Base-by-base conservation (phyloP, 37 sponge, comb jelly and placozoan species). In the Agelas oroides region DNA sequence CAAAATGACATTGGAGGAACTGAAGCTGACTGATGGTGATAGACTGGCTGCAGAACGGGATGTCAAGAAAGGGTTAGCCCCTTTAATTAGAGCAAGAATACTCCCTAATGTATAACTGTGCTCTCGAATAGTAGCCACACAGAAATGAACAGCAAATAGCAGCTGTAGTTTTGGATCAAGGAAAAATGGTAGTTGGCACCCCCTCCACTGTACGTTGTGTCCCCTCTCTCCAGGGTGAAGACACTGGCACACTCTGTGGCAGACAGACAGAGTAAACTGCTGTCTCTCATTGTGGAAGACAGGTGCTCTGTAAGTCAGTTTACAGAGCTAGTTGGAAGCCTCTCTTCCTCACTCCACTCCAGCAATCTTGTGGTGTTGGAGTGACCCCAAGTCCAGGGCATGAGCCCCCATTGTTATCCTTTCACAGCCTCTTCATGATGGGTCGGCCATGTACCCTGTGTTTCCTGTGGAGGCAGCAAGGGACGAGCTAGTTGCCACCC, bases 181-280 rank as follows among this genome's bases (percentile, higher is more conserved):
- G n/a, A n/a, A n/a, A n/a, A n/a, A n/a, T n/a, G n/a, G n/a, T n/a
- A n/a, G n/a, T n/a, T n/a, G n/a, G n/a, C n/a, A n/a, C n/a, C n/a
- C n/a, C n/a, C n/a, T n/a, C n/a, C n/a, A n/a, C n/a, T n/a, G n/a
- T n/a, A n/a, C n/a, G n/a, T n/a, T n/a, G n/a, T n/a, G n/a, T n/a
- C n/a, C n/a, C n/a, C n/a, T n/a, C n/a, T n/a, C n/a, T n/a, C 6
- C 63, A 87, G 88, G 1, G 58, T 64, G 57, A 82, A 92, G 82
- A 82, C 84, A 2, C 67, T 92, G 16, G 94, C 94, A 62, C 86
- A 88, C 55, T 73, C 86, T 25, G 90, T 88, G 37, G 96, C 86
- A 30, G 96, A 87, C 73, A 85, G 52, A 39, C 92, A 92, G 33
- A 85, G 64, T 37, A 88, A 82, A 34, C 64, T 69, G 57, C 36